phyloP scores from a whole-genome alignment of 2,113 vertebrate genomes.

The Thomomys bottae region DNA sequence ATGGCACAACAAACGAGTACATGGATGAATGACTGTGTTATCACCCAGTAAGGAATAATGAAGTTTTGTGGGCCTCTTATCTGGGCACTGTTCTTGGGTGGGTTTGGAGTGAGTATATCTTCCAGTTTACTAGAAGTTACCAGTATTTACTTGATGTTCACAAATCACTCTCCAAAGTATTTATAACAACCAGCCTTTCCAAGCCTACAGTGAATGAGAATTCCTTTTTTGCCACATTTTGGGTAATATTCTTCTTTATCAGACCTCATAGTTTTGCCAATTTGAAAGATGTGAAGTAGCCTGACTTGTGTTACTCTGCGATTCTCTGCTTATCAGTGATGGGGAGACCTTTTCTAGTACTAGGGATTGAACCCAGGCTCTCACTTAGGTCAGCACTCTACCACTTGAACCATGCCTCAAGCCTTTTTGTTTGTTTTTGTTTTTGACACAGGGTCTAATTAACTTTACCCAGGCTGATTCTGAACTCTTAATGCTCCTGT shows the following conservation, averaged over 20 bases:
- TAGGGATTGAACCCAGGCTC: no score
- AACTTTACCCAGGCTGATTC: no score
- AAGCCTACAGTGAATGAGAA: background rate
- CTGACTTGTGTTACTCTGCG: background rate
- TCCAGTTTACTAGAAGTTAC: background rate
- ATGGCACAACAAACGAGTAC: background rate
- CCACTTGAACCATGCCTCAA: no score
- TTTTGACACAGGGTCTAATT: no score
- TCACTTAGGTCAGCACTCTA: no score
- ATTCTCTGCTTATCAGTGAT: background rate
- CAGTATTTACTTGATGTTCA: background rate
- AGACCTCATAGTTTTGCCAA: background rate
- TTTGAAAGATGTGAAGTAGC: background rate
- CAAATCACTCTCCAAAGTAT: background rate
- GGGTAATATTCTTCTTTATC: background rate
- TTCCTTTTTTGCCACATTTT: background rate
- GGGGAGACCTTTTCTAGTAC: background rate
- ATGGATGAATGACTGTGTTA: background rate
- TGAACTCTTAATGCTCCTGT: no score
- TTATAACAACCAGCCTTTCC: background rate
- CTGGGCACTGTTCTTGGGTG: background rate
- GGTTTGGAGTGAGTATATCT: background rate
- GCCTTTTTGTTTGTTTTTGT: no score
- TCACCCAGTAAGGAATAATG: background rate
- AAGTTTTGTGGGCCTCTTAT: background rate